Evolutionary conservation across 2,113 vertebrate species (phyloP), one percentile per base, ranked within the genome.

Genomic region (Pogonocichla stellata): DNA sequence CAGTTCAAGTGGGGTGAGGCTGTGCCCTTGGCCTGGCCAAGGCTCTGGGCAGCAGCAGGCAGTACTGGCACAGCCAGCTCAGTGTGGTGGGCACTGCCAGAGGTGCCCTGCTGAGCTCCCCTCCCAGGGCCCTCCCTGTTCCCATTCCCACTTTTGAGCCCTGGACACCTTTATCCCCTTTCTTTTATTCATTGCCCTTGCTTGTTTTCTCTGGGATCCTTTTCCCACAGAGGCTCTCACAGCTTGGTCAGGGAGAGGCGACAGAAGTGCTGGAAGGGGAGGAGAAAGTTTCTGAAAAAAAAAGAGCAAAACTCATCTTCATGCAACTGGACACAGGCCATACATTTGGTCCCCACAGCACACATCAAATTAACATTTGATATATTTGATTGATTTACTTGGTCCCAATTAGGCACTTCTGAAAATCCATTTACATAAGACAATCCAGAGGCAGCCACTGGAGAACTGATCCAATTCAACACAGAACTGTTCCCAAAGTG

Each of bases 21-120:
- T 9, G 13, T 4, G 51, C 8, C 43, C 54, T 40, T 18, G 1
- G 2, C 53, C 26, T 33, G 34, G 53, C 12, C 34, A 23, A 33
- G 26, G 2, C 74, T 42, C 51, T 5, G 23, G 57, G 38, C 47
- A 88, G 58, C 64, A 58, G 64, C 58, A 48, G n/a, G 11, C 1
- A 3, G 3, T 3, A 2, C n/a, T 42, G 5, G 12, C 31, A 4
- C 0, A 4, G 77, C 12, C 64, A 42, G 29, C 31, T 38, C 85
- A 13, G 54, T 10, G 45, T 34, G 33, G 9, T 23, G 12, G 40
- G 36, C 56, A 53, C 13, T 28, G n/a, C 6, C 12, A 47, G 20
- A 57, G 45, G 16, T 19, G 18, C 45, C 48, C 34, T 31, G 28
- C 56, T 54, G 13, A 79, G 29, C 26, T 33, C 8, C 64, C 31